Base-by-base conservation (phyloP, 1,140 invertebrate species). In the Leptinotarsa defecta region DNA sequence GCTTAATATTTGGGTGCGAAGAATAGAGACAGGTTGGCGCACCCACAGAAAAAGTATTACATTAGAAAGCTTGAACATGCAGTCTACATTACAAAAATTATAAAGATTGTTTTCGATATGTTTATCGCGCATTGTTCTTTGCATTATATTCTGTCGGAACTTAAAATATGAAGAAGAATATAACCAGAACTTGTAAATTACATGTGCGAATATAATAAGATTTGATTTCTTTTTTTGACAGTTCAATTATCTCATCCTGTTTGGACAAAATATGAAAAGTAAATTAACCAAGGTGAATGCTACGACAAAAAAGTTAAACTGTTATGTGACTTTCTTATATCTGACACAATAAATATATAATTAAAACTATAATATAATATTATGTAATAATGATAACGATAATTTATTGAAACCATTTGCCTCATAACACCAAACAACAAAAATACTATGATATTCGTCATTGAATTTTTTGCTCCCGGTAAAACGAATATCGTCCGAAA, bases 11-110 rank as follows among this genome's bases (percentile, higher is more conserved):
- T 48, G 27, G n/a, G 24, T 24, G 15, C 17, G 57, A 8, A 43
- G 48, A 52, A 75, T 34, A 75, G 52, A 71, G 74, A 75, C 57
- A 5, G 13, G 43, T 19, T 68, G 67, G 15, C 74, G 70, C 74
- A 68, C 74, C 74, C 57, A 75, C 74, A 69, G 19, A 62, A 69
- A 34, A 68, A 43, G 68, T 75, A 70, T 57, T 57, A 57, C 52
- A 57, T 57, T 68, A 75, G 70, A 75, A 69, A 68, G 57, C 68
- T 57, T 19, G 2, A 15, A 19, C n/a, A n/a, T 57, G 52, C 52
- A 57, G n/a, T 57, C 15, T 57, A n/a, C 52, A 57, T 57, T 57
- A 57, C 52, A 57, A 57, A 57, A 57, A 57, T 57, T n/a, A 57
- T 57, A 13, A 57, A 57, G 52, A 57, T 57, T 57, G 8, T 57